Conservation (phyloP, 1,140 invertebrate genomes). For the Pteromalus puparum region DNA sequence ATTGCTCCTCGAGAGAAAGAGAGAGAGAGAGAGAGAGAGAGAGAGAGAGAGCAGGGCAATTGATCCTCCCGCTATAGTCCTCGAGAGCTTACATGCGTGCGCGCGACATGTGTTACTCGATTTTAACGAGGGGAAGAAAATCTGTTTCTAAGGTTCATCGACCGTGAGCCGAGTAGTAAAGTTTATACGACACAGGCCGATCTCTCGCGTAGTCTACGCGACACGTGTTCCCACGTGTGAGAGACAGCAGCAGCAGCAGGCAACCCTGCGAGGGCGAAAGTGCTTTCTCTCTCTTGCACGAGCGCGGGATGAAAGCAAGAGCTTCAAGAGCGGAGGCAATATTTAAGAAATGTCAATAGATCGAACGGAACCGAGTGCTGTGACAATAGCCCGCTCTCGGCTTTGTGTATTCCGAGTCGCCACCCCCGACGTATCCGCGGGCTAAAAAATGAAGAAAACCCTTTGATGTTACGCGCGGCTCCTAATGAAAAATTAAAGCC, state of each 20-base stretch:
- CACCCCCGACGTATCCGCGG: conserved; percentile 62
- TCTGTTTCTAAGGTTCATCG: conserved; percentile 60
- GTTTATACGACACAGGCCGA: conserved; percentile 30
- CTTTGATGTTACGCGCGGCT: conserved; percentile 71
- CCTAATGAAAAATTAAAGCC: conserved; percentile 76
- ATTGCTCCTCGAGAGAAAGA: background rate
- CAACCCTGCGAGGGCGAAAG: background rate
- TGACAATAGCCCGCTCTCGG: conserved; percentile 57
- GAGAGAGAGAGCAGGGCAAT: background rate
- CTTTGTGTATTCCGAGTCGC: conserved; percentile 32
- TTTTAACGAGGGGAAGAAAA: conserved; percentile 47
- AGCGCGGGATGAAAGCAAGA: background rate
- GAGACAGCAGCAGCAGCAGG: conserved; percentile 14
- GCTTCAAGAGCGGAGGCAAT: conserved; percentile 55
- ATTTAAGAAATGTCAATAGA: conserved; percentile 74
- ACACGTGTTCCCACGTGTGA: conserved; percentile 45
- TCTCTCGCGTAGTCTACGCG: background rate
- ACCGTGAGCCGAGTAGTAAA: conserved; percentile 49
- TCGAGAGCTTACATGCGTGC: background rate
- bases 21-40: background rate
- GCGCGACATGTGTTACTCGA: conserved; percentile 10
- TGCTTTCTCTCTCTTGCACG: background rate
- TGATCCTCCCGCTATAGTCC: conserved; percentile 14
- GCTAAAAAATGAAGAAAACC: conserved; percentile 71
- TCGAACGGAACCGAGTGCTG: conserved; percentile 58